Evolutionary conservation across 2,113 vertebrate species (phyloP).

Genomic region (Neofelis nebulosa): DNA sequence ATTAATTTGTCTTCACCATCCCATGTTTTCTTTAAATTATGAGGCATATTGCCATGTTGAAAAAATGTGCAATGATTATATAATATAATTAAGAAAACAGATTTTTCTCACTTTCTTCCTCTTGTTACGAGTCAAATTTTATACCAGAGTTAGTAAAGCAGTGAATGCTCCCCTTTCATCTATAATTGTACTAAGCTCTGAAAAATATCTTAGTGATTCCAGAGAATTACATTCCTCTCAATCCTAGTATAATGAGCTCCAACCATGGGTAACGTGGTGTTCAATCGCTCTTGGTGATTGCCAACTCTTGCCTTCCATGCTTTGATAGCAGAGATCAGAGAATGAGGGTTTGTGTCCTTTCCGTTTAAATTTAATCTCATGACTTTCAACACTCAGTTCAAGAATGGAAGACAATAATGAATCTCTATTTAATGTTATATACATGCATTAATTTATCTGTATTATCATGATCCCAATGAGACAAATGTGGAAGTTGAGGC

Average conservation of each 20-base stretch:
- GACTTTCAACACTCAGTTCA: neutral
- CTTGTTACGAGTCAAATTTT: neutral
- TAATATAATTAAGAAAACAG: neutral
- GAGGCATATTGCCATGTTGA: neutral
- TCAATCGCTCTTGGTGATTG: neutral
- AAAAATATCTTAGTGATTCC: neutral
- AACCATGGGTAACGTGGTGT: fast-evolving
- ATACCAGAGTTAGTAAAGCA: neutral
- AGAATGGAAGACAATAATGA: neutral
- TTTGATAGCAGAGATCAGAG: neutral
- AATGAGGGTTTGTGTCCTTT: neutral
- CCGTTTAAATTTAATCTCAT: neutral
- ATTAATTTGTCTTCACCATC: neutral
- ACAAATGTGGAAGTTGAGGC: neutral
- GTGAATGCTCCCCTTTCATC: neutral
- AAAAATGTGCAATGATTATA: neutral
- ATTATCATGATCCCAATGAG: neutral
- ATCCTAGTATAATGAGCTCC: neutral
- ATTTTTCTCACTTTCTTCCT: neutral
- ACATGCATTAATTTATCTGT: neutral
- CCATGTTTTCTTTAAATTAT: neutral
- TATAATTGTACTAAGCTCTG: neutral
- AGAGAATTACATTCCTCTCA: neutral
- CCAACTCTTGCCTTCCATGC: neutral
- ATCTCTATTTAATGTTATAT: neutral